Evolutionary conservation across 2,113 vertebrate genomes (phyloP), one percentile per base, ranked within the genome.

Genomic region (Brachypteracias leptosomus): DNA sequence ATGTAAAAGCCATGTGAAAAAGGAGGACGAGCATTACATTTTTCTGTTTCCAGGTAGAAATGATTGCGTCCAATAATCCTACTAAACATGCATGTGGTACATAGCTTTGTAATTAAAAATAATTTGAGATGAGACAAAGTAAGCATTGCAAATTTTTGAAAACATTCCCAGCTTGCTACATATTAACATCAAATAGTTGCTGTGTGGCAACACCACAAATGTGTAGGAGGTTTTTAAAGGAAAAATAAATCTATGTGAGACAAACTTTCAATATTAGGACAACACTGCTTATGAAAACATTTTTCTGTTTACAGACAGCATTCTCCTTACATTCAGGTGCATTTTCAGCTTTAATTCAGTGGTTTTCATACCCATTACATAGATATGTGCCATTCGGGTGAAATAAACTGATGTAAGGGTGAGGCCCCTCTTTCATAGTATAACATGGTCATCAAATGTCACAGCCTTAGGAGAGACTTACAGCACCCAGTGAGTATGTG

Each of bases 171-270:
- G 49, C 79, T 79, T 57, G 40, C 66, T 74, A 18, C 55, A 84
- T 40, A 74, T 76, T 28, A 68, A 38, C 61, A 83, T 83, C n/a
- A n/a, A 68, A 55, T 44, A 59, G 29, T 63, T 85, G 22, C 47
- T 88, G 42, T 78, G 54, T 61, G 62, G 22, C 81, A 88, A 52
- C 35, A 88, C 33, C 70, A 76, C 4, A 19, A 87, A 65, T 0
- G 2, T 25, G 77, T 94, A 65, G 85, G 92, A 95, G 38, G 78
- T 16, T 74, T 91, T 94, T 71, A 46, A 87, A 75, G 22, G 46
- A 59, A 59, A 35, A 47, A 71, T 52, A 42, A 9, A 2, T 91
- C 38, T 55, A 6, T 6, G 11, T 15, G n/a, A 82, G 70, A 62
- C 65, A 93, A 52, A 57, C 58, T 75, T 89, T 35, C 14, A 87